These are phyloP conservation scores for Scomber colias DNA, from an alignment of 2,113 vertebrate genomes.

Conservation along the genomic window DNA sequence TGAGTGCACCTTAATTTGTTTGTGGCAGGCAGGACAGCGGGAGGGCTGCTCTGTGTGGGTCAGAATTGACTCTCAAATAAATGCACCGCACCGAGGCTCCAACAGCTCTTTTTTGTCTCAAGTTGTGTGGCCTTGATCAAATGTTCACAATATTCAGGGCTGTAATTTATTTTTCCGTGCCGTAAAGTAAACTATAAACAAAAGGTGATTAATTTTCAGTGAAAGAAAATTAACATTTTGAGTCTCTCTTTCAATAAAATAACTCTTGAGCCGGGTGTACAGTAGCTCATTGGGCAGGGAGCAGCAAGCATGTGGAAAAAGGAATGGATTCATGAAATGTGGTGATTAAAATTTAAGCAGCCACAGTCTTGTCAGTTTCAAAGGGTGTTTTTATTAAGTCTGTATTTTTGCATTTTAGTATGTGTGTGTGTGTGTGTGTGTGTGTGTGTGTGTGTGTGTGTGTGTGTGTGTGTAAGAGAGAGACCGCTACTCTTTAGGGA, in stretches of 20 bases:
- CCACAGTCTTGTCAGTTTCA: conserved; percentile 56
- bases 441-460: background rate
- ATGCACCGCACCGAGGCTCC: conserved; percentile 1
- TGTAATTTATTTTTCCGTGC: conserved; percentile 48
- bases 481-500: conserved; percentile 26
- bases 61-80: conserved; percentile 54
- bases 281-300: conserved; percentile 28
- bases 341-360: conserved; percentile 70
- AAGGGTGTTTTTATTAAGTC: conserved; percentile 62
- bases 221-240: conserved; percentile 45
- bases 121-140: conserved; percentile 56
- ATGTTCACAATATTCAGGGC: conserved; percentile 39
- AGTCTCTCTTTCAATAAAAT: conserved; percentile 23
- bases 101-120: conserved; percentile 51
- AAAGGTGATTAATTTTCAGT: conserved; percentile 58
- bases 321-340: conserved; percentile 69
- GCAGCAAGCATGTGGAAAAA: conserved; percentile 32
- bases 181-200: conserved; percentile 44
- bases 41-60: conserved; percentile 47
- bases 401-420: conserved; percentile 40
- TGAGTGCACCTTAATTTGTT: conserved; percentile 65
- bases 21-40: conserved; percentile 23
- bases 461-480: background rate
- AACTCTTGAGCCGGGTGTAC: background rate
- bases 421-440: no score